Evolutionary conservation across 2,797 vertebrate species (phyloP).

Genomic region (Numenius phaeopus): DNA sequence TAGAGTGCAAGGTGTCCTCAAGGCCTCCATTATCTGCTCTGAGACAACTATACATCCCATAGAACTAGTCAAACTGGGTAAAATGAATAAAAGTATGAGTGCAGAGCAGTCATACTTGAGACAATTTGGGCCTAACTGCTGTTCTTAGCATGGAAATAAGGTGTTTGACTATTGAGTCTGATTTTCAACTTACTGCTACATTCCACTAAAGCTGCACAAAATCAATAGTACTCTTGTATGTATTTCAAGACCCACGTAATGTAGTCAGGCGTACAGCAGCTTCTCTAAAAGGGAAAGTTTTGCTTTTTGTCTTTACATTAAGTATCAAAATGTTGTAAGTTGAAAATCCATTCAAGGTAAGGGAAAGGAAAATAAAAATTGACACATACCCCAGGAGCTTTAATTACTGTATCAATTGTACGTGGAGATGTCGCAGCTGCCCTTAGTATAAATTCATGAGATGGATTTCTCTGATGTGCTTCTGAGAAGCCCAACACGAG

Average conservation of each 20-base stretch:
- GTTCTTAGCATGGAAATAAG: not conserved
- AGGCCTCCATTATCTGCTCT: not conserved
- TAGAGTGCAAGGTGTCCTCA: not conserved
- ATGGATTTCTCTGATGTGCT: constrained; percentile 53
- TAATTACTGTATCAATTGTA: constrained; percentile 72
- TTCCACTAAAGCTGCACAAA: not conserved
- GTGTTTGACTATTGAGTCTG: not conserved
- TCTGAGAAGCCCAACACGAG: constrained; percentile 62
- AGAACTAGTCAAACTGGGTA: not conserved
- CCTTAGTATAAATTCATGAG: constrained; percentile 61
- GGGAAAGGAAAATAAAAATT: constrained; percentile 20
- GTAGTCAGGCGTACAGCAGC: not conserved
- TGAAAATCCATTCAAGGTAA: not conserved
- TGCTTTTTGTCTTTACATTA: not conserved
- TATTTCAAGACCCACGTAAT: not conserved
- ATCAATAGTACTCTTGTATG: not conserved
- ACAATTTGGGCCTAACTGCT: not conserved
- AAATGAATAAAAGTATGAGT: not conserved
- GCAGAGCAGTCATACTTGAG: not conserved
- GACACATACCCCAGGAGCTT: constrained; percentile 55
- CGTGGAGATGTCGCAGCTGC: constrained; percentile 61
- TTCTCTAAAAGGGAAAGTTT: not conserved
- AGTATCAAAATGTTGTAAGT: not conserved
- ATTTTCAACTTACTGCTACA: not conserved
- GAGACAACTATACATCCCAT: not conserved